Base-by-base conservation (phyloP, 2,888 invertebrate genomes). In the Apodemia zela region DNA sequence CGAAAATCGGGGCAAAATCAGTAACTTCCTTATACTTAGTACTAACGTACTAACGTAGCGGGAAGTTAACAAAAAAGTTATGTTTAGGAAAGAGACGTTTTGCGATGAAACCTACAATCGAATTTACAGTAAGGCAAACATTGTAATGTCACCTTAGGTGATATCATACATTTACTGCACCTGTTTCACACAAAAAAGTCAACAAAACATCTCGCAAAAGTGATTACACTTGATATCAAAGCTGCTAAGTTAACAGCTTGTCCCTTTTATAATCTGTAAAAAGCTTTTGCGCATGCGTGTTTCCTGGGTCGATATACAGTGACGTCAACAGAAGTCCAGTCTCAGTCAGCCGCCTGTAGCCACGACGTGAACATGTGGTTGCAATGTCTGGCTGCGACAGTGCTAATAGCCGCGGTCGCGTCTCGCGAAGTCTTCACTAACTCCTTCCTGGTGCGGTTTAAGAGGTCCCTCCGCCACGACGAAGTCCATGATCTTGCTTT, bases 401-500 rank as follows among this genome's bases (percentile, higher is more conserved):
- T 87, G 80, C 80, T 91, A 81, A 77, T 85, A 75, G 83, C 85
- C 73, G 82, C 82, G 75, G 80, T 75, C 72, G 81, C 84, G 69
- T 86, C 87, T 66, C 83, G 82, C 73, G 95, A 97, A 82, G 95
- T 99, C 76, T 98, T 98, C 93, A 99, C 98, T 84, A 99, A 98
- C 90, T 96, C 97, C 64, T 99, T 99, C 93, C 94, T 98, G 84
- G 98, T 99, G 75, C 94, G 96, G 75, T 95, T 98, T 89, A 95
- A 95, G 80, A 93, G 96, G 73, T 95, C 96, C 68, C 94, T 96
- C 67, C 95, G 95, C 65, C 94, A 94, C 73, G 93, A 94, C 21
- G 93, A 96, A 77, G 99, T 98, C 62, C 95, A 95, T 81, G 87
- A 93, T 72, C 94, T 99, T 70, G 99, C 99, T 67, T 92, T 93